Evolutionary conservation across 2,113 vertebrate species (phyloP).

Genomic region (Oreochromis spilurus): DNA sequence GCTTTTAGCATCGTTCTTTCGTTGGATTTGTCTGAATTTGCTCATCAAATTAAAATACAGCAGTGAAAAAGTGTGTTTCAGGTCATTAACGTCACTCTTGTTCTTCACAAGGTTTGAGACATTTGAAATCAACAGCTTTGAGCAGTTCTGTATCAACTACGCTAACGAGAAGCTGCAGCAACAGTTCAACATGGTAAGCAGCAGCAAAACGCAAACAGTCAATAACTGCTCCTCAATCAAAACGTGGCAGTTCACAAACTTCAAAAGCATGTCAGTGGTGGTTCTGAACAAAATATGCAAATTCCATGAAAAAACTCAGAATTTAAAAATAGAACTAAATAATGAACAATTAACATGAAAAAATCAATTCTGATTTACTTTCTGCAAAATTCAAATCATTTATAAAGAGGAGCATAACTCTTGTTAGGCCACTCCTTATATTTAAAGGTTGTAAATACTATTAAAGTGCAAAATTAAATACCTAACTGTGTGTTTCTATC

Average conservation of each 20-base stretch:
- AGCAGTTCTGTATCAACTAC: slow-evolving; percentile 99
- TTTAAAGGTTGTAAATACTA: neutral
- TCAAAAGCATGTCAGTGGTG: neutral
- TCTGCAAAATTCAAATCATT: neutral
- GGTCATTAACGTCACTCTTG: slow-evolving; percentile 1
- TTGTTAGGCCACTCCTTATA: neutral
- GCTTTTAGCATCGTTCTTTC: neutral
- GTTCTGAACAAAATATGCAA: neutral
- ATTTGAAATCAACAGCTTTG: slow-evolving; percentile 99
- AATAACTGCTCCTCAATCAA: neutral
- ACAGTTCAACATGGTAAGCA: slow-evolving; percentile 97
- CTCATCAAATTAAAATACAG: neutral
- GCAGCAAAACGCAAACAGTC: neutral
- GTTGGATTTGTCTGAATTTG: neutral
- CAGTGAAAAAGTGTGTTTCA: neutral
- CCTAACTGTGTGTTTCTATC: neutral
- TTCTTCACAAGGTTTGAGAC: slow-evolving; percentile 87
- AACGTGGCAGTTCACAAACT: neutral
- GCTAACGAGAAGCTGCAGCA: slow-evolving; percentile 99
- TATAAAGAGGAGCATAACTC: neutral
- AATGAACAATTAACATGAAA: neutral
- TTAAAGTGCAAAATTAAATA: neutral
- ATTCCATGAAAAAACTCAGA: neutral
- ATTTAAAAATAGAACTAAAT: neutral
- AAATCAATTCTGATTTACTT: neutral